phyloP scores from a whole-genome alignment of 2,888 invertebrate genomes.

The Drosophila incognita region DNA sequence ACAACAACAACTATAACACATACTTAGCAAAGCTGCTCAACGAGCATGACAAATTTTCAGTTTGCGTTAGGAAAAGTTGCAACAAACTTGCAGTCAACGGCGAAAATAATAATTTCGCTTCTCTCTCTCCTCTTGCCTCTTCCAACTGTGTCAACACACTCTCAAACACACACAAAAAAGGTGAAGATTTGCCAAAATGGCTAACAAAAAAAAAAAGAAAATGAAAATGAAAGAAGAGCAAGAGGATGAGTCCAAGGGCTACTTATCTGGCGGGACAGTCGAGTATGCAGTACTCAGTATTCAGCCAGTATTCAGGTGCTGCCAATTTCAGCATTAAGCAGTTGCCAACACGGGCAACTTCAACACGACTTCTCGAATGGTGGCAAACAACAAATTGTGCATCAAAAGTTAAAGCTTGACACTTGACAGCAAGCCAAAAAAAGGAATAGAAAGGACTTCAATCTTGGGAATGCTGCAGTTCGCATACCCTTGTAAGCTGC shows the following conservation, averaged over 20 bases:
- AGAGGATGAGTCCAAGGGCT: constrained; percentile 46
- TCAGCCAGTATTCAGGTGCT: constrained; percentile 60
- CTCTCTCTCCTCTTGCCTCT: constrained; percentile 28
- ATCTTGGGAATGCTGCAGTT: not conserved
- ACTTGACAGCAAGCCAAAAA: constrained; percentile 51
- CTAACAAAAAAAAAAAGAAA: constrained; percentile 28
- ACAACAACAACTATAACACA: constrained; percentile 27
- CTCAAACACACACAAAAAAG: constrained; percentile 15
- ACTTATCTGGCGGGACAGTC: constrained; percentile 67
- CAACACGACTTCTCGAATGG: constrained; percentile 4
- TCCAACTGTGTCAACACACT: constrained; percentile 42
- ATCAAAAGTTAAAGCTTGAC: constrained; percentile 75
- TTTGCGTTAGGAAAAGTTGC: constrained; percentile 74
- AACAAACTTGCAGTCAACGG: constrained; percentile 74
- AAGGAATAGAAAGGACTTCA: no score
- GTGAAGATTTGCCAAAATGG: constrained; percentile 24
- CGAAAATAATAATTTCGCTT: constrained; percentile 67
- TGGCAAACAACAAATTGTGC: constrained; percentile 74
- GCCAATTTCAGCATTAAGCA: constrained; percentile 76
- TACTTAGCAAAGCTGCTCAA: constrained; percentile 65
- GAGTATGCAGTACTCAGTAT: constrained; percentile 44
- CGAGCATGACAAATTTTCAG: constrained; percentile 80
- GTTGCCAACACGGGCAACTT: constrained; percentile 38
- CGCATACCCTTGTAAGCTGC: not conserved
- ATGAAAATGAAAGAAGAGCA: constrained; percentile 1